Evolutionary conservation across 2,888 invertebrate genomes (phyloP).

Genomic region (Sesia apiformis): DNA sequence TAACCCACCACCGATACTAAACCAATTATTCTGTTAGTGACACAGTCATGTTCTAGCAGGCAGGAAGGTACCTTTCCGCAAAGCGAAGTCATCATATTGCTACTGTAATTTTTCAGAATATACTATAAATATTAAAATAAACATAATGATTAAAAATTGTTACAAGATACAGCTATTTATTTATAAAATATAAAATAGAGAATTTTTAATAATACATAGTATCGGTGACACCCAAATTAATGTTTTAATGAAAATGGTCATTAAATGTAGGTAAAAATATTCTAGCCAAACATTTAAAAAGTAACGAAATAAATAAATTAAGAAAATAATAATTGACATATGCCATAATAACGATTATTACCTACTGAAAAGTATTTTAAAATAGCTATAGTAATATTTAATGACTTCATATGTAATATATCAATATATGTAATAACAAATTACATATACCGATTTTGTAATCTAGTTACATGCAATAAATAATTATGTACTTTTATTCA

Average conservation of each 20-base stretch:
- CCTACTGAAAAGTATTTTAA: no score
- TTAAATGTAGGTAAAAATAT: no score
- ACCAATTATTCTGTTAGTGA: constrained; percentile 57
- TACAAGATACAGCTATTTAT: not conserved
- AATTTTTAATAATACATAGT: not conserved
- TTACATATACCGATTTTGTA: no score
- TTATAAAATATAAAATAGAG: not conserved
- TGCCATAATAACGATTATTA: no score
- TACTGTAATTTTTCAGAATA: not conserved
- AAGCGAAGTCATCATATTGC: constrained; percentile 66
- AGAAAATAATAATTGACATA: no score
- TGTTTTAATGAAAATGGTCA: not conserved
- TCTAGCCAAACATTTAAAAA: no score
- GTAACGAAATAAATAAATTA: no score
- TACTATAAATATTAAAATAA: not conserved
- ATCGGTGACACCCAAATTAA: not conserved
- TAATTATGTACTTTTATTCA: no score
- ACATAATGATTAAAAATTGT: not conserved
- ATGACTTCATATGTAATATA: no score
- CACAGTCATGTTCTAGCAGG: constrained; percentile 63
- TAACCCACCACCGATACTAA: constrained; percentile 58
- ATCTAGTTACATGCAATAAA: no score
- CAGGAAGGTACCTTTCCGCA: constrained; percentile 75
- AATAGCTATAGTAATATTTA: no score
- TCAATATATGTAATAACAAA: no score